Evolutionary conservation across 1,140 invertebrate genomes (phyloP).

Genomic region (Orussus abietinus): DNA sequence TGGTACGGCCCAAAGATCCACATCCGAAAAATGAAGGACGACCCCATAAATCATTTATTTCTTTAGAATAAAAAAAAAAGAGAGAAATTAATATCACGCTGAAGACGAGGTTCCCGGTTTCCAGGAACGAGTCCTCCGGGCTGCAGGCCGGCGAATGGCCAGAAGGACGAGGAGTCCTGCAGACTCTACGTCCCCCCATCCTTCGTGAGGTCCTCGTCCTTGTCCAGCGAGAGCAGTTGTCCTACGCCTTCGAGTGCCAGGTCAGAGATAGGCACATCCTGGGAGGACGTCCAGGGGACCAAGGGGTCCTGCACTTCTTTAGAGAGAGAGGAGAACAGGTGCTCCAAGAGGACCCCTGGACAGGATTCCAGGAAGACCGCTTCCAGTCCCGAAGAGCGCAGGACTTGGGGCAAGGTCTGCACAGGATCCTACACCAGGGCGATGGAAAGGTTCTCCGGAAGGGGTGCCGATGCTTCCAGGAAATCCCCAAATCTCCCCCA

Average conservation of each 20-base stretch:
- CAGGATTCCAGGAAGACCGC: too few relatives aligned
- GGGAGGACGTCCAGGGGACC: conserved; percentile 36
- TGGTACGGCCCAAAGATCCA: conserved; percentile 13
- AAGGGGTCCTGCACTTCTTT: conserved; percentile 25
- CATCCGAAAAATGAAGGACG: too few relatives aligned
- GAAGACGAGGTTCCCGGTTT: too few relatives aligned
- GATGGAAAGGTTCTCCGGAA: conserved; percentile 51
- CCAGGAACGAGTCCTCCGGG: too few relatives aligned
- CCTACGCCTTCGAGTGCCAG: conserved; percentile 35
- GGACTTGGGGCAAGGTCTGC: conserved; percentile 48
- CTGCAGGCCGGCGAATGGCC: too few relatives aligned
- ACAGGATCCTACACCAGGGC: conserved; percentile 53
- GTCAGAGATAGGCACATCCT: conserved; percentile 36
- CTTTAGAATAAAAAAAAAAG: too few relatives aligned
- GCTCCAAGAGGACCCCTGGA: conserved; percentile 16
- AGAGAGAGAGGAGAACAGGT: conserved; percentile 31
- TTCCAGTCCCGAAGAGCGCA: conserved; percentile 17
- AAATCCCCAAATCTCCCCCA: conserved; percentile 23
- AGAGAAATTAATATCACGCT: too few relatives aligned
- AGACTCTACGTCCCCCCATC: conserved; percentile 28
- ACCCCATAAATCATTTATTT: too few relatives aligned
- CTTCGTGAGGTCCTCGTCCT: conserved; percentile 38
- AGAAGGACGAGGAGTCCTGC: conserved; percentile 23
- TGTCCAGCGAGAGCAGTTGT: conserved; percentile 40
- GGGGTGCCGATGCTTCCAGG: conserved; percentile 20